Evolutionary conservation across 2,888 invertebrate species (phyloP), one percentile per base, ranked within the genome.

Genomic region (Galeruca laticollis): DNA sequence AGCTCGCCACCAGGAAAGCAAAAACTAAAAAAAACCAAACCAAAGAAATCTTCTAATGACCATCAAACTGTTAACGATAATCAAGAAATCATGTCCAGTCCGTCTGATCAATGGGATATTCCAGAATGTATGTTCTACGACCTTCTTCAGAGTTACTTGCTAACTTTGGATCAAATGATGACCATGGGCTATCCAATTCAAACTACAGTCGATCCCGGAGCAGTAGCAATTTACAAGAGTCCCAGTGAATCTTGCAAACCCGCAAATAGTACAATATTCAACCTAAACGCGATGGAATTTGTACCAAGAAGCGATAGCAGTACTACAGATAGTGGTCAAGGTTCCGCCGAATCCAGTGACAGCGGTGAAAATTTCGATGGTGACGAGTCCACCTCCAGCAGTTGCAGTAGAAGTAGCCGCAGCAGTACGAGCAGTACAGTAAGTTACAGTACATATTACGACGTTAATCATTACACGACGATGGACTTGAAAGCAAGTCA

Each of bases 161-260:
- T 94, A 60, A 88, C 88, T 26, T 87, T 87, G 8, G 88, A 90
- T 75, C 88, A 91, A 70, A 86, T 93, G 84, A 87, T 90, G 76
- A 87, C 88, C 11, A 87, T 91, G 73, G 94, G 94, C 1, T 94
- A 91, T 80, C 94, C 95, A 0, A 86, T 93, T 8, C 89, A 90
- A 73, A 87, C 87, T 60, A 83, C 87, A 10, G 87, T 88, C 35
- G 68, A 74, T 26, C 66, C 69, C 11, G 72, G 57, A 5, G 37
- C 43, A 5, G 63, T 68, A 9, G 33, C 60, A 18, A 67, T 70
- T 1, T 68, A 69, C 15, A 72, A 56, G 26, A 60, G 47, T 15
- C 40, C 65, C 5, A 35, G 56, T 9, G 49, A 49, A 21, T 67
- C 69, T 5, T 51, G 52, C 10, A 43, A 60, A 2, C 64, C 59